Evolutionary conservation across 2,113 vertebrate genomes (phyloP), one percentile per base, ranked within the genome.

Genomic region (Nyctereutes procyonoides): DNA sequence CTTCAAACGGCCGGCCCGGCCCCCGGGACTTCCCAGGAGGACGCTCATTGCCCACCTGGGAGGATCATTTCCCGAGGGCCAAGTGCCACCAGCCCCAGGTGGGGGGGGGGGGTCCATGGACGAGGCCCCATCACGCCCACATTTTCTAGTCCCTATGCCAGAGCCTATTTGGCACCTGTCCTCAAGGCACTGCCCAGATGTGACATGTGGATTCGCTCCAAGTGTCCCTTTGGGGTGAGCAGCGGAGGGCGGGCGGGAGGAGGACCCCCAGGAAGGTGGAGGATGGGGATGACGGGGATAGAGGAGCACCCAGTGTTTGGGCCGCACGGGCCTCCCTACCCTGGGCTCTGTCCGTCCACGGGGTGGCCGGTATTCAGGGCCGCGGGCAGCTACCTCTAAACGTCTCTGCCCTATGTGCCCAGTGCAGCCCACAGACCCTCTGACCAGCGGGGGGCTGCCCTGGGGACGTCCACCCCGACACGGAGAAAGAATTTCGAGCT

Each of bases 261-360:
- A 73, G 5, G 14, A 32, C 3, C 17, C 1, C 4, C 26, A 56
- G 2, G 26, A 12, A 63, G 28, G 35, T 22, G 1, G 14, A 5
- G 7, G 43, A 22, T 0, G 3, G 8, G 19, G 28, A 32, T 24
- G 67, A 71, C 13, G 20, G 38, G 7, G 6, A 24, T 38, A 32
- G 24, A 43, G 22, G 19, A 56, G 4, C 30, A 28, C 30, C 4
- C 5, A 4, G 17, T 1, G 4, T 6, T 10, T 2, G 4, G 5
- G 14, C 4, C 12, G 2, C 35, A 63, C 53, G 16, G 2, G 13
- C 2, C 0, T 51, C 74, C 4, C 22, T 13, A 6, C 6, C 20
- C 30, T 6, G 43, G 4, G 16, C 24, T 19, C 56, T 4, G 2
- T 53, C 86, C 10, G 3, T 15, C 69, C 7, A 4, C 0, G 3